Conservation (phyloP, 2,113 vertebrate species). For the Isichthys henryi region DNA sequence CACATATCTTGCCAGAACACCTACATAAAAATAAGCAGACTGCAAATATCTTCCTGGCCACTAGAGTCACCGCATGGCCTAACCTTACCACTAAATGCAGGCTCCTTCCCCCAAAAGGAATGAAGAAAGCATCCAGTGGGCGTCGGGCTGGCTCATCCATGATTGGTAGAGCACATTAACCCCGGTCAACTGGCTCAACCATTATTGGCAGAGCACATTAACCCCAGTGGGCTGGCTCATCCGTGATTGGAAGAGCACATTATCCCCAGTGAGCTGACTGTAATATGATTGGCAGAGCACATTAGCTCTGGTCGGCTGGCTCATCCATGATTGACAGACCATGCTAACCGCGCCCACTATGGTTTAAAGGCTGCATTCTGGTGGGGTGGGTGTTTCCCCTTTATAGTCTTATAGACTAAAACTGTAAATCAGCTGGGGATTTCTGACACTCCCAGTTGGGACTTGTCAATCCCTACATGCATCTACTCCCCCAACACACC, state of each 20-base stretch:
- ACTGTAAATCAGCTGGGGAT: neutral
- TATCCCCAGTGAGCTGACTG: neutral
- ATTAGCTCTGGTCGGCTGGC: neutral
- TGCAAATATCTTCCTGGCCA: neutral
- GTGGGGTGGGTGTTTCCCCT: neutral
- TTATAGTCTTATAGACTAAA: neutral
- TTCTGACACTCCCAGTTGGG: neutral
- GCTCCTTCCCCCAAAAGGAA: neutral
- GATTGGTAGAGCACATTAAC: neutral
- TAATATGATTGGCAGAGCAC: neutral
- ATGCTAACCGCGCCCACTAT: neutral
- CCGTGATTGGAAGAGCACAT: neutral
- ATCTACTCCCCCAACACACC: neutral
- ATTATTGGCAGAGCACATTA: neutral
- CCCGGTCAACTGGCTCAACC: neutral
- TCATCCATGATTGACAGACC: neutral
- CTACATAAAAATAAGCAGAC: neutral
- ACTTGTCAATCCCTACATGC: neutral
- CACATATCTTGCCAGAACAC: neutral
- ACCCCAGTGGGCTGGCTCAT: neutral
- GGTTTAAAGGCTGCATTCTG: neutral
- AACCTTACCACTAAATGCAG: neutral
- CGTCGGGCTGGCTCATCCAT: neutral
- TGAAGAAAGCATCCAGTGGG: neutral
- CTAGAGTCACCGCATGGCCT: neutral